phyloP scores from a whole-genome alignment of 2,113 vertebrate species.

The Pygathrix nemaeus region DNA sequence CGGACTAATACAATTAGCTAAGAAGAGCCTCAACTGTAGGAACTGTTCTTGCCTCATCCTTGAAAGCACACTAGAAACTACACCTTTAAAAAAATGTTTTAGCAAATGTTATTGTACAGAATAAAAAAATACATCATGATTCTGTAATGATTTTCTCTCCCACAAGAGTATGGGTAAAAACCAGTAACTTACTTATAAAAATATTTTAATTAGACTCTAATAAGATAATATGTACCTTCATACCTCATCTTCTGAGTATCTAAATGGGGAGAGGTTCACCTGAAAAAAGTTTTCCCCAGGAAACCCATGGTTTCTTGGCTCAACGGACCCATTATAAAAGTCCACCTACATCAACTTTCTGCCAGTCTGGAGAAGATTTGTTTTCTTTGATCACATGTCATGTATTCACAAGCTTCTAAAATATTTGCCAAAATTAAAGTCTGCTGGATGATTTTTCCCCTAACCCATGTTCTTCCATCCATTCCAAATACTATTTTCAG shows the following conservation, averaged over 20 bases:
- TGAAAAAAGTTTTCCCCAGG: constrained; percentile 32
- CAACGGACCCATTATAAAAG: background rate
- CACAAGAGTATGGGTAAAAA: constrained; percentile 35
- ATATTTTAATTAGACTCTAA: constrained; percentile 35
- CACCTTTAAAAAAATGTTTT: background rate
- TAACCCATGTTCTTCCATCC: constrained; percentile 96
- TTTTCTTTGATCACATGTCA: constrained; percentile 91
- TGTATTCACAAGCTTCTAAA: constrained; percentile 93
- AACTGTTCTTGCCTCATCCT: background rate
- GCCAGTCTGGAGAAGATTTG: constrained; percentile 88
- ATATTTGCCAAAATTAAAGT: constrained; percentile 94
- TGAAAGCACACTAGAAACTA: background rate
- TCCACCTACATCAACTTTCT: constrained; percentile 78
- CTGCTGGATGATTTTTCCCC: constrained; percentile 90
- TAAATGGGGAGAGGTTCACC: background rate
- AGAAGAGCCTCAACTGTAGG: background rate
- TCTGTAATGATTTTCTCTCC: background rate
- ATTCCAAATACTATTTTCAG: constrained; percentile 94
- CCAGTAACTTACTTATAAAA: constrained; percentile 57
- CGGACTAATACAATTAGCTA: too few relatives aligned
- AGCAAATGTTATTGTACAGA: constrained; percentile 55
- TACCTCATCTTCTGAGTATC: constrained; percentile 28
- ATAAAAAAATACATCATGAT: background rate
- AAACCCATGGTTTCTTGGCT: constrained; percentile 39
- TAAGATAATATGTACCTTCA: background rate